A percentile compares a stretch with the other conserved stretches of the same genome.
phyloP scores from a whole-genome alignment of 2,113 vertebrate species.

The Bothrops jararaca region DNA sequence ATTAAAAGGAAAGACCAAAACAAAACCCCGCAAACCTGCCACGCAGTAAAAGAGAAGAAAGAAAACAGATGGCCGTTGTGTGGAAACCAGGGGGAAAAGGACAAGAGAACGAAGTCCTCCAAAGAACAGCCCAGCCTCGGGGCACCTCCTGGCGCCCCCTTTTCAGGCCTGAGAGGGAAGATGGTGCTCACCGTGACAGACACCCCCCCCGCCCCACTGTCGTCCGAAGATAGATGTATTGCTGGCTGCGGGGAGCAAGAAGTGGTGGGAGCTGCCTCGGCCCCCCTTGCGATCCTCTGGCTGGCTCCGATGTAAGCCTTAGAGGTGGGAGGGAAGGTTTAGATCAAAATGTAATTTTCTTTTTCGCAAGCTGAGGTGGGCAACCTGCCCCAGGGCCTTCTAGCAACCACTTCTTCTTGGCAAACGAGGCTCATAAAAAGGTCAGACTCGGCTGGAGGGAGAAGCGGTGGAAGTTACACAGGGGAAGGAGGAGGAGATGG shows the following conservation, averaged over 20 bases:
- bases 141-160: accelerated
- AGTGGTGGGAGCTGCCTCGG: constrained; percentile 2
- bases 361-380: constrained; percentile 27
- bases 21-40: neutral
- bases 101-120: neutral
- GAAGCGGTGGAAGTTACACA: neutral
- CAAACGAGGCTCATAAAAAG: constrained; percentile 36
- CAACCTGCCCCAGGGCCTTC: constrained; percentile 36
- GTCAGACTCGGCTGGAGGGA: constrained; percentile 46
- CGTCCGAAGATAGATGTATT: neutral
- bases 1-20: neutral
- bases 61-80: neutral
- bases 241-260: neutral
- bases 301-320: constrained; percentile 32
- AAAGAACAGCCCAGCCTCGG: neutral
- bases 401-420: constrained; percentile 16
- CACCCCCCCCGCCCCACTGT: accelerated
- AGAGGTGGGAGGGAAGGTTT: constrained; percentile 29
- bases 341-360: constrained; percentile 62
- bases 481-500: neutral
- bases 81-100: neutral
- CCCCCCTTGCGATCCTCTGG: constrained; percentile 34
- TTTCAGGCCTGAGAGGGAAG: accelerated
- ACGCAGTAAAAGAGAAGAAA: neutral
- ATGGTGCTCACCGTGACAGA: accelerated